These are phyloP conservation scores for Nothobranchius furzeri DNA, from an alignment of 2,113 vertebrate genomes.

Conservation along the genomic window DNA sequence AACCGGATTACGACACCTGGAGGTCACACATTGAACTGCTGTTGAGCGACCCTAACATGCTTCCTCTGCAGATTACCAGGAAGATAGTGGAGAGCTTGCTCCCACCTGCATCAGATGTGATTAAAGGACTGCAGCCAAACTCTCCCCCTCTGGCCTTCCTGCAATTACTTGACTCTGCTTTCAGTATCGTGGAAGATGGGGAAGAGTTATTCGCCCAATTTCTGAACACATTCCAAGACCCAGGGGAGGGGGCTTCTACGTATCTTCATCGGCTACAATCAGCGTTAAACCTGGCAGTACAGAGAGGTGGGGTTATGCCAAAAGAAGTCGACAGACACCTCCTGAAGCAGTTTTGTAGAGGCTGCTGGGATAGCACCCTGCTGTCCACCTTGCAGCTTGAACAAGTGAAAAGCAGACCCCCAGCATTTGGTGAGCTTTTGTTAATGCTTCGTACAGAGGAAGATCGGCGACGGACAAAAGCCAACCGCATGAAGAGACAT, in stretches of 20 bases:
- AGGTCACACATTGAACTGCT: background rate
- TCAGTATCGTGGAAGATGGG: background rate
- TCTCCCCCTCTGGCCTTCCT: background rate
- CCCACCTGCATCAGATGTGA: background rate
- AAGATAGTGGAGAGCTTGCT: background rate
- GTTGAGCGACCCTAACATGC: too few species aligned
- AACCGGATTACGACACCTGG: background rate
- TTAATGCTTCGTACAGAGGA: background rate
- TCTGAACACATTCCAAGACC: background rate
- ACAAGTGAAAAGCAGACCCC: too few species aligned
- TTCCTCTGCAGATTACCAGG: too few species aligned
- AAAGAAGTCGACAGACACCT: background rate
- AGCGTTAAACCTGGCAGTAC: background rate
- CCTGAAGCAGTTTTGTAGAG: background rate
- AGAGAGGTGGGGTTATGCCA: background rate
- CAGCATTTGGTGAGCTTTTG: background rate
- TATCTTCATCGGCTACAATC: background rate
- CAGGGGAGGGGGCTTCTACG: background rate
- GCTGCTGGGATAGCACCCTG: background rate
- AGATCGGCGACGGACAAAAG: background rate
- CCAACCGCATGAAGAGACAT: background rate
- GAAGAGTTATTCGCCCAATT: background rate
- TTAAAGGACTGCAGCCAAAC: background rate
- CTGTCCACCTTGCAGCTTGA: too few species aligned
- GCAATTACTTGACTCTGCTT: background rate